These are phyloP conservation scores for Oscheius sp. DNA, from an alignment of 1,140 invertebrate species.

Conservation along the genomic window DNA sequence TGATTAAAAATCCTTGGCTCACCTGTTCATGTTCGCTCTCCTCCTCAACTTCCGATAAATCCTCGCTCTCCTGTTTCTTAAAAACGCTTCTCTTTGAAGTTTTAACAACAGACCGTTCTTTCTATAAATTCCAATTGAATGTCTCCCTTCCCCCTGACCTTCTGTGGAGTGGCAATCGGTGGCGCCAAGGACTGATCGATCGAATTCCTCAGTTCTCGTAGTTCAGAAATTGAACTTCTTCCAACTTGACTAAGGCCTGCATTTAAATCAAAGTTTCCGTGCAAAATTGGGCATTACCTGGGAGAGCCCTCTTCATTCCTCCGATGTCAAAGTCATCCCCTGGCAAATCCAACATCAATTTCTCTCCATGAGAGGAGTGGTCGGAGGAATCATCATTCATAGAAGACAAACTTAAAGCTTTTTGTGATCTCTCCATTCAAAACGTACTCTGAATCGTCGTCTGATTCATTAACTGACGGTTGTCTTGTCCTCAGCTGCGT, in stretches of 20 bases:
- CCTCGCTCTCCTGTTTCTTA: slow-evolving; percentile 2
- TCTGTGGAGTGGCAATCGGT: not conserved
- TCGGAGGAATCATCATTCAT: not conserved
- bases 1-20: no score
- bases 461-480: not conserved
- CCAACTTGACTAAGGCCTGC: not conserved
- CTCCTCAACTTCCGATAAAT: slow-evolving; percentile 1
- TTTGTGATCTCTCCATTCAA: no score
- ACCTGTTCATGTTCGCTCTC: slow-evolving; percentile 4
- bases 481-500: not conserved
- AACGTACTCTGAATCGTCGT: not conserved
- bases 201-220: slow-evolving; percentile 7
- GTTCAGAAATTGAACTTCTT: slow-evolving; percentile 9
- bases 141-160: not conserved
- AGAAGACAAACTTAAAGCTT: not conserved
- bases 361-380: not conserved
- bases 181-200: slow-evolving; percentile 4
- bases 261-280: no score
- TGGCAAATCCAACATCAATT: not conserved
- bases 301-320: not conserved
- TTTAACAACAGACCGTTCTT: not conserved
- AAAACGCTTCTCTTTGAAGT: not conserved
- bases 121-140: not conserved
- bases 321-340: not conserved
- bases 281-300: not conserved